Evolutionary conservation across 2,888 invertebrate genomes (phyloP).

Genomic region (Lepetodrilus schrolli): DNA sequence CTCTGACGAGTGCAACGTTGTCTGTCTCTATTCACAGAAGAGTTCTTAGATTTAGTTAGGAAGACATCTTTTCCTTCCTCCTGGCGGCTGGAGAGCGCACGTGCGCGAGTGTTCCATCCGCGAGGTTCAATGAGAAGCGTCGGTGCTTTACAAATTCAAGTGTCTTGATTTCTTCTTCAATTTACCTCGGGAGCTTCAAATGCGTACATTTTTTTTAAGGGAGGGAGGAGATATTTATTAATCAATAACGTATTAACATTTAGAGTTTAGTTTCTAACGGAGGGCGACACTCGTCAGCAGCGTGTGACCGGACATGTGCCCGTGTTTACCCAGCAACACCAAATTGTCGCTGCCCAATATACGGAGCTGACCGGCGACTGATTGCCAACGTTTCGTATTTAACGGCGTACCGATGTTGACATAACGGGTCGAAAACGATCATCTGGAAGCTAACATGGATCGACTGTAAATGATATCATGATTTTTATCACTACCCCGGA

Average conservation of each 20-base stretch:
- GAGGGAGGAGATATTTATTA: too few species aligned
- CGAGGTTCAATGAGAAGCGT: not conserved
- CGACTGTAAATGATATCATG: not conserved
- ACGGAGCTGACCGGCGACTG: not conserved
- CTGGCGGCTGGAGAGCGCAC: not conserved
- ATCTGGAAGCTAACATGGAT: not conserved
- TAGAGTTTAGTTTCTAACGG: not conserved
- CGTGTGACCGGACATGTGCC: constrained; percentile 9
- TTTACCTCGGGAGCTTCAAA: not conserved
- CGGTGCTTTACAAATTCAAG: not conserved
- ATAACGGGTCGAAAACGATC: too few species aligned
- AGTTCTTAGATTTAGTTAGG: too few species aligned
- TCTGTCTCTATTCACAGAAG: constrained; percentile 8
- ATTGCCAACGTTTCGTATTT: not conserved
- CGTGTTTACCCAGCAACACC: not conserved
- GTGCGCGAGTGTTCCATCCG: not conserved
- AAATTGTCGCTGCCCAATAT: not conserved
- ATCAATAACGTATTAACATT: not conserved
- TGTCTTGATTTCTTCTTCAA: not conserved
- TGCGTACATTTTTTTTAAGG: too few species aligned
- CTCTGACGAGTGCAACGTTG: not conserved
- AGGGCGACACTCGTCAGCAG: not conserved
- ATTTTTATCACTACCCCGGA: not conserved
- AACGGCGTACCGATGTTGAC: too few species aligned
- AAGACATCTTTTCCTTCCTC: too few species aligned